phyloP scores from a whole-genome alignment of 1,140 invertebrate species.

The Phenacoccus solenopsis region DNA sequence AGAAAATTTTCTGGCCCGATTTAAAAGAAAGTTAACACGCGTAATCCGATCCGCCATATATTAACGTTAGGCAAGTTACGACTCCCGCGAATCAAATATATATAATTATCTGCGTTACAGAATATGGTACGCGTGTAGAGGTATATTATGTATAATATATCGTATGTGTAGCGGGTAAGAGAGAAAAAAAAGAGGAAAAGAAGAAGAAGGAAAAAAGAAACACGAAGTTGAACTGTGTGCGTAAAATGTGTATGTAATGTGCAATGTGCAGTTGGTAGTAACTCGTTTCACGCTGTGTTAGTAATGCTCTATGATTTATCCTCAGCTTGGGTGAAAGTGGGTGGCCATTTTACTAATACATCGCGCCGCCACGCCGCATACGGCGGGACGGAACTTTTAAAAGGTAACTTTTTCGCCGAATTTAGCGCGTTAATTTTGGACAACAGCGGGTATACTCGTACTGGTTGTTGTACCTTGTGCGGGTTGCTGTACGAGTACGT shows the following conservation, averaged over 20 bases:
- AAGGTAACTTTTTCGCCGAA: no score
- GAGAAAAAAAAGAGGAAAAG: not conserved
- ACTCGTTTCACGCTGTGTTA: slow-evolving; percentile 6
- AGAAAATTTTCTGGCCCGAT: slow-evolving; percentile 11
- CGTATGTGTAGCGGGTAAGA: not conserved
- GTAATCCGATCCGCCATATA: slow-evolving; percentile 13
- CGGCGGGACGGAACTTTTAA: no score
- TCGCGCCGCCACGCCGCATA: no score
- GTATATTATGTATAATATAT: not conserved
- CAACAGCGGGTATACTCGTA: no score
- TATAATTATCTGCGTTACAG: slow-evolving; percentile 9
- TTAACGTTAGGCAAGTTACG: slow-evolving; percentile 9
- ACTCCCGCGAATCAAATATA: slow-evolving; percentile 12
- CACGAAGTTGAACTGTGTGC: slow-evolving; percentile 7
- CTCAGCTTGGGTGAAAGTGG: slow-evolving; percentile 11
- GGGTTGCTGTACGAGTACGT: no score
- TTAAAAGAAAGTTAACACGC: slow-evolving; percentile 14
- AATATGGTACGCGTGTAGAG: not conserved
- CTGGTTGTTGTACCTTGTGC: no score
- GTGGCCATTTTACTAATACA: slow-evolving; percentile 8
- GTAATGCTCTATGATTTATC: slow-evolving; percentile 14
- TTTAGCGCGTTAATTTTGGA: no score
- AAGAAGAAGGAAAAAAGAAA: not conserved
- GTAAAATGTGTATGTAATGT: slow-evolving; percentile 12
- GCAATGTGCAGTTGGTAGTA: slow-evolving; percentile 11